phyloP scores from a whole-genome alignment of 2,113 vertebrate genomes.

The Elephas maximus region DNA sequence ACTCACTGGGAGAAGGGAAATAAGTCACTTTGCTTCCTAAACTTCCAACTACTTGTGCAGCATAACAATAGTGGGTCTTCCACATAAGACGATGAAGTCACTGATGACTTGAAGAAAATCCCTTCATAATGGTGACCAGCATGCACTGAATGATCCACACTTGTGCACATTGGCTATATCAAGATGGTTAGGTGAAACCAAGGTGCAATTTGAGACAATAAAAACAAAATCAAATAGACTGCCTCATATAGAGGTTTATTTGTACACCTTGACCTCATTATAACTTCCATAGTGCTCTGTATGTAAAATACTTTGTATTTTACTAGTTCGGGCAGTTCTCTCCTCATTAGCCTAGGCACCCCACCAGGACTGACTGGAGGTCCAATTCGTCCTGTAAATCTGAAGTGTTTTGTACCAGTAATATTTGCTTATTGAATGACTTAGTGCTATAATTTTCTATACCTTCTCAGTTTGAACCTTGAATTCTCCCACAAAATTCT shows the following conservation, averaged over 20 bases:
- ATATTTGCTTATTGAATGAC: not conserved
- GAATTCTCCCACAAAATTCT: not conserved
- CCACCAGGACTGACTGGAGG: not conserved
- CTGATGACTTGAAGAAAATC: not conserved
- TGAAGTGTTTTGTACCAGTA: not conserved
- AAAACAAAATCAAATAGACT: not conserved
- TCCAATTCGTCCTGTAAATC: not conserved
- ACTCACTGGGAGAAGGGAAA: not conserved
- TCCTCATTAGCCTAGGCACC: not conserved
- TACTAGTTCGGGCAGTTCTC: not conserved
- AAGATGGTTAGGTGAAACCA: not conserved
- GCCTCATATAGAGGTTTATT: not conserved
- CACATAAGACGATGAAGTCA: not conserved
- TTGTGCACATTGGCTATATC: not conserved
- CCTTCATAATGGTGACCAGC: not conserved
- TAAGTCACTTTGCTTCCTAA: not conserved
- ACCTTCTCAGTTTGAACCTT: not conserved
- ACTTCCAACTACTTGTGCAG: not conserved
- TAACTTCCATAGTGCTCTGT: not conserved
- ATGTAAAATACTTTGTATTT: not conserved
- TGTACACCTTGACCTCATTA: not conserved
- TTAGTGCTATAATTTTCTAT: not conserved
- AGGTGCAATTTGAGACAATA: not conserved
- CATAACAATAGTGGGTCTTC: not conserved
- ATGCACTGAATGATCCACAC: not conserved